Percentiles rank a stretch among this genome's conserved stretches.
These are phyloP conservation scores for Rhinogobius similis DNA, from an alignment of 2,113 vertebrate species.

Conservation along the genomic window DNA sequence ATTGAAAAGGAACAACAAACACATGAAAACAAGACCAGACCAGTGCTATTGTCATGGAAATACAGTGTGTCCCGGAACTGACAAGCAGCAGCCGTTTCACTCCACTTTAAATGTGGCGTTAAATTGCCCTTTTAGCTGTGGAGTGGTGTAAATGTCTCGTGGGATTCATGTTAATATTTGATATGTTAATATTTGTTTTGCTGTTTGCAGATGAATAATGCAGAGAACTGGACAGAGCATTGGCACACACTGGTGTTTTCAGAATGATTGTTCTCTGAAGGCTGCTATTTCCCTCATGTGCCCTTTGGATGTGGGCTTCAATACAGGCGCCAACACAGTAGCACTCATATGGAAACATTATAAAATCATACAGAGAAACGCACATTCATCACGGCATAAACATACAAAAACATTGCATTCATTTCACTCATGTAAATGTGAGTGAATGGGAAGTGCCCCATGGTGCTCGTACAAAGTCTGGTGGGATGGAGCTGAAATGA, in stretches of 20 bases:
- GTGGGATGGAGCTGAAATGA: conserved; percentile 3
- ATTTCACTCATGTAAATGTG: background rate
- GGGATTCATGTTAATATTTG: conserved; percentile 65
- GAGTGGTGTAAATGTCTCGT: conserved; percentile 41
- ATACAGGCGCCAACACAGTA: conserved; percentile 16
- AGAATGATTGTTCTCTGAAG: conserved; percentile 49
- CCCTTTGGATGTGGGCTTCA: conserved; percentile 24
- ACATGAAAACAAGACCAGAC: background rate
- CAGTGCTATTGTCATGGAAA: background rate
- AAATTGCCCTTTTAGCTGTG: conserved; percentile 53
- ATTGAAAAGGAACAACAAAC: background rate
- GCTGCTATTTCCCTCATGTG: conserved; percentile 40
- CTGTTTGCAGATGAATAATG: conserved; percentile 70
- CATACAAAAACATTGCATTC: background rate
- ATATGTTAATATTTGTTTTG: conserved; percentile 73
- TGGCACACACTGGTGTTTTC: conserved; percentile 44
- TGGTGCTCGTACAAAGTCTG: background rate
- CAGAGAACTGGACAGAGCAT: conserved; percentile 46
- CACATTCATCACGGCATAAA: background rate
- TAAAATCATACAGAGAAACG: background rate
- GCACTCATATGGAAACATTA: conserved; percentile 2
- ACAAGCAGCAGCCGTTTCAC: conserved; percentile 29
- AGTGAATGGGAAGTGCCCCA: background rate
- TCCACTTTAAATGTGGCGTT: conserved; percentile 48
- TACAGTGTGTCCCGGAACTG: background rate